Conservation (phyloP, 2,113 vertebrate species). For the Monopterus albus region DNA sequence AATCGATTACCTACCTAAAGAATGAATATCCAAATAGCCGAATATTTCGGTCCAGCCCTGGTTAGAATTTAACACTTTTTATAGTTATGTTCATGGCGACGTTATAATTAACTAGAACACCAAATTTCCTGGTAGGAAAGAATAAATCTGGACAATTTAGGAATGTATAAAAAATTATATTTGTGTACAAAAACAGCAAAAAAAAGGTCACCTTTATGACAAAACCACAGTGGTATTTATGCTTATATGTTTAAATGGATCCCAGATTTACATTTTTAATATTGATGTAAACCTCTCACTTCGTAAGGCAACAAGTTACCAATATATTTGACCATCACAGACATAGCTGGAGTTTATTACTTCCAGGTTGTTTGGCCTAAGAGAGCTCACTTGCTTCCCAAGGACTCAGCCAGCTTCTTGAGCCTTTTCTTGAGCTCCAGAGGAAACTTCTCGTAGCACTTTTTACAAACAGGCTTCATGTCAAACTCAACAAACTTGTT, state of each 20-base stretch:
- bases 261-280: slow-evolving; percentile 18
- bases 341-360: not conserved
- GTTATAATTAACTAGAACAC: not conserved
- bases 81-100: not conserved
- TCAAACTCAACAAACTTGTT: slow-evolving; percentile 99
- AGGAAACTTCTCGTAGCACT: slow-evolving; percentile 99
- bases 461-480: slow-evolving; percentile 99
- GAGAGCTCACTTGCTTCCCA: slow-evolving; percentile 89
- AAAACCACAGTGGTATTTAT: slow-evolving; percentile 14
- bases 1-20: no score
- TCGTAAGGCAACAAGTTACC: no score
- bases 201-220: slow-evolving; percentile 1
- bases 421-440: slow-evolving; percentile 98
- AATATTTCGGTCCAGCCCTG: no score
- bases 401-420: slow-evolving; percentile 95
- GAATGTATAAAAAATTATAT: slow-evolving; percentile 38
- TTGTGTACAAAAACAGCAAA: not conserved
- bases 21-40: no score
- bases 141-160: slow-evolving; percentile 34
- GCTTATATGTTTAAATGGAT: slow-evolving; percentile 1
- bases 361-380: not conserved
- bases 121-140: not conserved
- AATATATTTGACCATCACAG: slow-evolving; percentile 6
- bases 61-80: no score
- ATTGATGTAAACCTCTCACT: no score